Conservation (phyloP, 2,888 invertebrate genomes). For the Morpho deidamia region DNA sequence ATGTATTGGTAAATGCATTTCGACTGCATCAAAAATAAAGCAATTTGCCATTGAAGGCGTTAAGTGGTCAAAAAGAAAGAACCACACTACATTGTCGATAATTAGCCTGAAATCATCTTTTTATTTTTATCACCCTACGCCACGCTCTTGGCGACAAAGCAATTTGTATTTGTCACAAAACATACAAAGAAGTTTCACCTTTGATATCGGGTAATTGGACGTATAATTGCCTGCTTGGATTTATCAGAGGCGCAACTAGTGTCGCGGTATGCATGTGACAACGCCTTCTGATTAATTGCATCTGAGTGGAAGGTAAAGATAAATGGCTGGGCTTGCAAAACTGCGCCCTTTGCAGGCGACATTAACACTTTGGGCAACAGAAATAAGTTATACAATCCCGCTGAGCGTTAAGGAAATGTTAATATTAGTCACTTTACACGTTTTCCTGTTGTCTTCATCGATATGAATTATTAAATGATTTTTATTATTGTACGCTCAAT, state of each 20-base stretch:
- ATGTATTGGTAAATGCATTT: constrained; percentile 27
- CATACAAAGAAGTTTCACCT: constrained; percentile 22
- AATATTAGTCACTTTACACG: constrained; percentile 64
- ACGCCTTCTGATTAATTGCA: constrained; percentile 72
- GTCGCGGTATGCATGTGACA: constrained; percentile 52
- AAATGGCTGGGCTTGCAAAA: constrained; percentile 45
- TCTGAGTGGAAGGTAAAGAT: constrained; percentile 61
- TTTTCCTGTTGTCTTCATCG: constrained; percentile 51
- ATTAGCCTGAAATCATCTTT: constrained; percentile 73
- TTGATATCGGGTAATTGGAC: constrained; percentile 24
- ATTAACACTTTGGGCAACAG: constrained; percentile 14
- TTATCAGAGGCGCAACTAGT: constrained; percentile 30
- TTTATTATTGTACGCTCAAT: constrained; percentile 21
- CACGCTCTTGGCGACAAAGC: constrained; percentile 34
- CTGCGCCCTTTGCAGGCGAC: constrained; percentile 12
- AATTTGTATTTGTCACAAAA: constrained; percentile 26
- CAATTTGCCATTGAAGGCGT: constrained; percentile 60
- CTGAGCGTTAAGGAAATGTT: constrained; percentile 37
- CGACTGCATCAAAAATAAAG: constrained; percentile 41
- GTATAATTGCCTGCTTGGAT: constrained; percentile 27
- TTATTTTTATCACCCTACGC: constrained; percentile 66
- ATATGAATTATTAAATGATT: constrained; percentile 35
- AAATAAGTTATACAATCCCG: constrained; percentile 20
- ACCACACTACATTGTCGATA: constrained; percentile 55
- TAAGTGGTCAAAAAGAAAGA: constrained; percentile 59